A percentile compares a stretch with the other conserved stretches of the same genome.
phyloP scores from a whole-genome alignment of 1,140 invertebrate species.

The Copidosoma floridanum region DNA sequence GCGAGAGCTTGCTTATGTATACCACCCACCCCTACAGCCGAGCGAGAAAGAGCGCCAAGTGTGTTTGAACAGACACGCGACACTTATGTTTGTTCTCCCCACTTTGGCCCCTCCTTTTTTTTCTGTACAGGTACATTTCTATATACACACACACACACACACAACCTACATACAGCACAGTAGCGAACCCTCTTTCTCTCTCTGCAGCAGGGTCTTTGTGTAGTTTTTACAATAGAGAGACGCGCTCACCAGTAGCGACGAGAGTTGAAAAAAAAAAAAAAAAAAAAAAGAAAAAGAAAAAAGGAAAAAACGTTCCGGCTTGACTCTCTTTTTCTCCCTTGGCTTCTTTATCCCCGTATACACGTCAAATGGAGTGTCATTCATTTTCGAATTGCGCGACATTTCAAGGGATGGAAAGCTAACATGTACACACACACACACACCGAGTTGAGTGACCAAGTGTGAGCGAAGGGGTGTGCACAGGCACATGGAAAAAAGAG shows the following conservation, averaged over 20 bases:
- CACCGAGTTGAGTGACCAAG: too few species aligned
- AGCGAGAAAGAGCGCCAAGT: conserved; percentile 22
- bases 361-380: conserved; percentile 35
- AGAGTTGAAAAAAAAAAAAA: not conserved
- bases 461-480: not conserved
- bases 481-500: not conserved
- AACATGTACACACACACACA: too few species aligned
- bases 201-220: too few species aligned
- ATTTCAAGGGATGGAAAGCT: conserved; percentile 33
- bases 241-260: not conserved
- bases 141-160: not conserved
- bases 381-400: conserved; percentile 36
- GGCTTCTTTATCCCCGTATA: conserved; percentile 24
- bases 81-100: conserved; percentile 42
- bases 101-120: conserved; percentile 13
- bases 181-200: not conserved
- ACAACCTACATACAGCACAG: not conserved
- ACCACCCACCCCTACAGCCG: not conserved
- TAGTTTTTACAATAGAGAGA: conserved; percentile 40
- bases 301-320: not conserved
- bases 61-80: conserved; percentile 48
- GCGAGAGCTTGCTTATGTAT: too few species aligned
- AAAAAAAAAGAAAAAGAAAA: not conserved
- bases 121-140: not conserved
- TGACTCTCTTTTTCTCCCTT: not conserved